Percentiles rank a stretch among this genome's conserved stretches.
phyloP scores from a whole-genome alignment of 2,888 invertebrate genomes.

The Thysanoteuthis rhombus region DNA sequence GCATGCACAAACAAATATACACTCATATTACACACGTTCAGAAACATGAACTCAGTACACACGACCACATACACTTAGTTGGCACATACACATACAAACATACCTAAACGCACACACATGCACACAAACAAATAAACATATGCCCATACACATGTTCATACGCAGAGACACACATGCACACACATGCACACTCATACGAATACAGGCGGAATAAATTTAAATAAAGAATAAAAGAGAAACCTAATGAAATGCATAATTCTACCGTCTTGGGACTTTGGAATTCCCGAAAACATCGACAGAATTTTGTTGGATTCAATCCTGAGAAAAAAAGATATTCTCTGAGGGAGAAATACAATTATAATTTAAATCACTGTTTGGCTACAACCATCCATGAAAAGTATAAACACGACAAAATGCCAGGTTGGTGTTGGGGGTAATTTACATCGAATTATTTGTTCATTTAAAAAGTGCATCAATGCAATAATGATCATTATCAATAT shows the following conservation, averaged over 20 bases:
- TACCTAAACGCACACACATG: too few species aligned
- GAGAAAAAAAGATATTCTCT: neutral
- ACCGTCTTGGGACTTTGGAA: neutral
- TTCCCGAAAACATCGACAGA: neutral
- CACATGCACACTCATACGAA: too few species aligned
- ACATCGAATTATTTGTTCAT: neutral
- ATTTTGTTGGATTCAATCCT: neutral
- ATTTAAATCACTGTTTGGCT: neutral
- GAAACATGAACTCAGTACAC: too few species aligned
- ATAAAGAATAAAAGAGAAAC: neutral
- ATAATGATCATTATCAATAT: neutral
- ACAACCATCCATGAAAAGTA: neutral
- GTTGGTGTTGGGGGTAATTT: neutral
- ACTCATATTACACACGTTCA: too few species aligned
- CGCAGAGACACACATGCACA: neutral
- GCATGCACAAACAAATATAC: too few species aligned
- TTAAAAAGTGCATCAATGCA: neutral
- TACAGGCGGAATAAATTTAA: neutral
- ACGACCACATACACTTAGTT: too few species aligned
- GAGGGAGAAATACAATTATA: neutral
- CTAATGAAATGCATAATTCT: neutral
- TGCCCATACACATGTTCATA: neutral
- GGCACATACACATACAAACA: neutral
- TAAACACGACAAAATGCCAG: neutral
- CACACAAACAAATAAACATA: too few species aligned